Evolutionary conservation across 2,797 vertebrate species (phyloP).

Genomic region (Mergus octosetaceus): DNA sequence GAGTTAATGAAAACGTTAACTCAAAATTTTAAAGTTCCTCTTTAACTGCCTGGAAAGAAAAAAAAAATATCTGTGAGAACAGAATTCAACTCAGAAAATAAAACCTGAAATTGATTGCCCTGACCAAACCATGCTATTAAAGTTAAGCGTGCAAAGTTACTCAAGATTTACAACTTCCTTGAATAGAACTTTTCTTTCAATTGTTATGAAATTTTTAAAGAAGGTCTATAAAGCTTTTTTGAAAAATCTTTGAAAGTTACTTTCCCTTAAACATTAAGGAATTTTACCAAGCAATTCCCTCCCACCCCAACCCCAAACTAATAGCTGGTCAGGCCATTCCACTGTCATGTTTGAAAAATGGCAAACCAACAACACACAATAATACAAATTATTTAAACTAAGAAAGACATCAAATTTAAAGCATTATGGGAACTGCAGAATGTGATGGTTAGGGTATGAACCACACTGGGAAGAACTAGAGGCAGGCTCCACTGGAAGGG

Average conservation of each 20-base stretch:
- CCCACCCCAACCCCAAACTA: conserved; percentile 74
- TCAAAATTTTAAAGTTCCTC: conserved; percentile 67
- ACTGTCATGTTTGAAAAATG: conserved; percentile 76
- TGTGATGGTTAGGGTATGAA: conserved; percentile 64
- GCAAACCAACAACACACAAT: conserved; percentile 72
- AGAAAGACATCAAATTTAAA: conserved; percentile 73
- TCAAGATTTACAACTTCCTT: conserved; percentile 83
- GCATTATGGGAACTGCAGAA: conserved; percentile 69
- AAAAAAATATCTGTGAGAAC: conserved; percentile 43
- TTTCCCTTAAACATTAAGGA: conserved; percentile 99
- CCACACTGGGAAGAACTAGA: conserved; percentile 45
- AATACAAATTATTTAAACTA: conserved; percentile 66
- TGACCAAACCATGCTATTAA: conserved; percentile 89
- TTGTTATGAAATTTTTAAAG: conserved; percentile 84
- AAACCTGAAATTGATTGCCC: conserved; percentile 62
- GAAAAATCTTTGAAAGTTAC: conserved; percentile 86
- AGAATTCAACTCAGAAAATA: conserved; percentile 69
- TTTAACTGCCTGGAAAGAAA: conserved; percentile 72
- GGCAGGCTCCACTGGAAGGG: conserved; percentile 61
- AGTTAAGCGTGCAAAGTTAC: conserved; percentile 91
- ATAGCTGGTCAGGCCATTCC: conserved; percentile 86
- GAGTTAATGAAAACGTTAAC: conserved; percentile 69
- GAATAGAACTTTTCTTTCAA: conserved; percentile 86
- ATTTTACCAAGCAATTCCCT: conserved; percentile 87
- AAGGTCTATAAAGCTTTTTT: conserved; percentile 88